Evolutionary conservation across 2,888 invertebrate species (phyloP), one percentile per base, ranked within the genome.

Genomic region (Melolontha melolontha): DNA sequence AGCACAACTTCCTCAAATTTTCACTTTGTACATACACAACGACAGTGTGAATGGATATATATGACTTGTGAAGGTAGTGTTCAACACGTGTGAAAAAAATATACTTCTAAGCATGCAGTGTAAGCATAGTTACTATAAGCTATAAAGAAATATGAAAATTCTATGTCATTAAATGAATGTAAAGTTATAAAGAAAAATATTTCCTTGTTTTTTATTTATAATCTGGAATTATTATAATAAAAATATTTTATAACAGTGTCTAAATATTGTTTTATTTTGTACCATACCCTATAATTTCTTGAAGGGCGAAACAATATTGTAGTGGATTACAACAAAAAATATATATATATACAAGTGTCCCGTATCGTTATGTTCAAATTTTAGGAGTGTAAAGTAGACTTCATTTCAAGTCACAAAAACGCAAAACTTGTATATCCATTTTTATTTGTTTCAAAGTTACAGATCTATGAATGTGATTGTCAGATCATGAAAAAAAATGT

Each of bases 201-300:
- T 59, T 34, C 27, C 22, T 29, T 44, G 44, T 59, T 59, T 34
- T 57, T 59, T 59, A 63, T 63, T 63, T 66, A 59, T 55, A 59
- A 47, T 39, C 59, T 66, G 66, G 40, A 59, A 66, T 27, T 49
- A 66, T 40, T 47, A 55, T 50, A 66, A 66, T 66, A 66, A 66
- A 66, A 50, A 44, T 66, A 66, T 66, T 66, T 66, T 66, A 66
- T 66, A 66, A 59, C 57, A 50, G 66, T 34, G 47, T 40, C 44
- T 27, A 11, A 12, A 6, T 49, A 16, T 40, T 44, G 27, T 66
- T 66, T 66, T 22, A 22, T 40, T 55, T 39, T 12, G 5, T 12
- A 16, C 1, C 17, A 14, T 12, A n/a, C 22, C 63, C 8, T 29
- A 34, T n/a, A 16, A 44, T 2, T 22, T n/a, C 8, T 4, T 44